Conservation (phyloP, 2,888 invertebrate genomes). For the Tortricodes alternella region DNA sequence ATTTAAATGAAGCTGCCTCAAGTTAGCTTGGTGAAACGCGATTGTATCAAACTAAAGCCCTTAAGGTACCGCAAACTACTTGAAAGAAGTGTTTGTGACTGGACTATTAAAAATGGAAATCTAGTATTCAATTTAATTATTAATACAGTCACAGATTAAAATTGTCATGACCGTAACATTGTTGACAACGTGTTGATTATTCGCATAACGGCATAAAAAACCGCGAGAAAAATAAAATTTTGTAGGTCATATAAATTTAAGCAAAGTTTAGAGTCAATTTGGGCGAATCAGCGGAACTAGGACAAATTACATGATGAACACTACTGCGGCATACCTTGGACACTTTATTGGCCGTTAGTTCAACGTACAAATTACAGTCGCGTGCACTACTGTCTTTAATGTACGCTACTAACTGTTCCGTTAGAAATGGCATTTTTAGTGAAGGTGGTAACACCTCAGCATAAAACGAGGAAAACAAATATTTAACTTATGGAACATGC, state of each 20-base stretch:
- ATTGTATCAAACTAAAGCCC: slow-evolving; percentile 29
- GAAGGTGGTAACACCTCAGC: no score
- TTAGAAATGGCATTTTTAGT: slow-evolving; percentile 3
- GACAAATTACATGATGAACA: slow-evolving; percentile 60
- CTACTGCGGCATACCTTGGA: slow-evolving; percentile 39
- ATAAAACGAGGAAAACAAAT: no score
- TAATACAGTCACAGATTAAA: no score
- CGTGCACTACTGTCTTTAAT: slow-evolving; percentile 18
- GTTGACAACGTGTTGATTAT: no score
- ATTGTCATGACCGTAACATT: no score
- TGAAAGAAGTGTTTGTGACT: slow-evolving; percentile 24
- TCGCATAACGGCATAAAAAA: no score
- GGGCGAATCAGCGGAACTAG: slow-evolving; percentile 72
- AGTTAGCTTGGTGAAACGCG: slow-evolving; percentile 26
- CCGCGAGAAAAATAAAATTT: slow-evolving; percentile 39
- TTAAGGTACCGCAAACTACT: slow-evolving; percentile 25
- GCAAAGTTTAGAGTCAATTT: slow-evolving; percentile 69
- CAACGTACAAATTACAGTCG: slow-evolving; percentile 35
- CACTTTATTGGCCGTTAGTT: slow-evolving; percentile 35
- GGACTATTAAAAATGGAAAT: slow-evolving; percentile 19
- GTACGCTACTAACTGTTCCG: slow-evolving; percentile 6
- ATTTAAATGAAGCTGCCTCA: slow-evolving; percentile 39
- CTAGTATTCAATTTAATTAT: slow-evolving; percentile 5
- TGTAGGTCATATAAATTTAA: slow-evolving; percentile 62
- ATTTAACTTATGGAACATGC: no score